These are phyloP conservation scores for Cyanoramphus novaezelandiae DNA, from an alignment of 2,113 vertebrate species.

Conservation along the genomic window DNA sequence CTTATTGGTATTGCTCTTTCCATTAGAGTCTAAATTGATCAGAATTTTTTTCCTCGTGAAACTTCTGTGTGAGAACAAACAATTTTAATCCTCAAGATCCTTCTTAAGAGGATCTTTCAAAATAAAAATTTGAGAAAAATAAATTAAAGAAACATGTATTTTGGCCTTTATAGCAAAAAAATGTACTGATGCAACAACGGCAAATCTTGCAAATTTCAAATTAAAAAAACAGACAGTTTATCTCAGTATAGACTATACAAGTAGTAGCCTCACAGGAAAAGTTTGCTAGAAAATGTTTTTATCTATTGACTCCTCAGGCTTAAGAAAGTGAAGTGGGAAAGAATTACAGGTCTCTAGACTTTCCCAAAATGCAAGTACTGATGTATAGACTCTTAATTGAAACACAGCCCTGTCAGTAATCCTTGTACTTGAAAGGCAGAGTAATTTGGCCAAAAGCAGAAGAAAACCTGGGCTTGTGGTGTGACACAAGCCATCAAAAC, in stretches of 20 bases:
- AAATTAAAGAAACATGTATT: not conserved
- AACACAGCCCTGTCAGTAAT: not conserved
- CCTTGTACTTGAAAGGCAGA: not conserved
- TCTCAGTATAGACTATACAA: not conserved
- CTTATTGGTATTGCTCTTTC: not conserved
- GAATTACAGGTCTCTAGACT: not conserved
- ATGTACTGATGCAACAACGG: not conserved
- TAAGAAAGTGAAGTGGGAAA: not conserved
- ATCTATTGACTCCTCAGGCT: not conserved
- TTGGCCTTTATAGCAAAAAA: not conserved
- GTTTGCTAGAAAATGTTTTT: not conserved
- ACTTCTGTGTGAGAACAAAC: not conserved
- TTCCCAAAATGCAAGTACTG: not conserved
- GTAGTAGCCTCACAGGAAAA: not conserved
- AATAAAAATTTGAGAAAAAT: not conserved
- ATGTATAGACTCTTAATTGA: not conserved
- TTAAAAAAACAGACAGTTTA: not conserved
- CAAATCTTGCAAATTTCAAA: not conserved
- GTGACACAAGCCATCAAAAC: not conserved
- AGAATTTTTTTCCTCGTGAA: not conserved
- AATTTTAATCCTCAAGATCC: not conserved
- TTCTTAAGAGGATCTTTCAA: not conserved
- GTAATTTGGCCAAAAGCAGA: not conserved
- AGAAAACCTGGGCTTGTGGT: not conserved
- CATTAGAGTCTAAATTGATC: not conserved